These are phyloP conservation scores for Caenorhabditis zanzibari DNA, from an alignment of 2,888 invertebrate species.

Conservation along the genomic window DNA sequence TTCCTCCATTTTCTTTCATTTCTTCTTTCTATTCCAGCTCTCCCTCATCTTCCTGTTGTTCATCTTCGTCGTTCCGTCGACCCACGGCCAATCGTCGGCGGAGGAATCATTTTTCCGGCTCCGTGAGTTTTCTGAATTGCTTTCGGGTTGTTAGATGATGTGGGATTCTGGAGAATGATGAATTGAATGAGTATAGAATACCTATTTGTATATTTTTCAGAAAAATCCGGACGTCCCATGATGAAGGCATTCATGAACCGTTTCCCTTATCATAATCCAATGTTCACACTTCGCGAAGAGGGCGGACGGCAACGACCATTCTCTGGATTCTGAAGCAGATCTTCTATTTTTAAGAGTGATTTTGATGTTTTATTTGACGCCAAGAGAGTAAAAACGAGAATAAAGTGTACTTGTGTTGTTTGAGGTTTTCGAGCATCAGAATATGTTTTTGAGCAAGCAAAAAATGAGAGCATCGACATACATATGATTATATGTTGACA, in stretches of 20 bases:
- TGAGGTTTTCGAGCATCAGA: neutral
- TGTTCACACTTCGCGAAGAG: slow-evolving; percentile 61
- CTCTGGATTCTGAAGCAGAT: slow-evolving; percentile 32
- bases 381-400: slow-evolving; percentile 26
- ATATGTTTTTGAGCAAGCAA: neutral
- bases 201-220: slow-evolving; percentile 49
- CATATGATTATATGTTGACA: slow-evolving; percentile 22
- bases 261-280: slow-evolving; percentile 66
- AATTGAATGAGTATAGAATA: neutral
- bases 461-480: neutral
- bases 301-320: slow-evolving; percentile 55
- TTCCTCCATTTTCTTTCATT: slow-evolving; percentile 5
- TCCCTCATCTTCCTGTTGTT: slow-evolving; percentile 60
- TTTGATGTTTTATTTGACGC: slow-evolving; percentile 2
- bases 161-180: slow-evolving; percentile 11
- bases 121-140: slow-evolving; percentile 55
- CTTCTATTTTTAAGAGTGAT: slow-evolving; percentile 15
- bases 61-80: slow-evolving; percentile 33
- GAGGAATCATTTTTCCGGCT: slow-evolving; percentile 66
- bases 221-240: slow-evolving; percentile 60
- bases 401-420: slow-evolving; percentile 37
- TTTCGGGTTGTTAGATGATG: slow-evolving; percentile 13
- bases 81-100: slow-evolving; percentile 18
- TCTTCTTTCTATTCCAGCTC: slow-evolving; percentile 33
- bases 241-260: slow-evolving; percentile 64